phyloP scores from a whole-genome alignment of 1,140 invertebrate genomes.

The Drosophila lini region DNA sequence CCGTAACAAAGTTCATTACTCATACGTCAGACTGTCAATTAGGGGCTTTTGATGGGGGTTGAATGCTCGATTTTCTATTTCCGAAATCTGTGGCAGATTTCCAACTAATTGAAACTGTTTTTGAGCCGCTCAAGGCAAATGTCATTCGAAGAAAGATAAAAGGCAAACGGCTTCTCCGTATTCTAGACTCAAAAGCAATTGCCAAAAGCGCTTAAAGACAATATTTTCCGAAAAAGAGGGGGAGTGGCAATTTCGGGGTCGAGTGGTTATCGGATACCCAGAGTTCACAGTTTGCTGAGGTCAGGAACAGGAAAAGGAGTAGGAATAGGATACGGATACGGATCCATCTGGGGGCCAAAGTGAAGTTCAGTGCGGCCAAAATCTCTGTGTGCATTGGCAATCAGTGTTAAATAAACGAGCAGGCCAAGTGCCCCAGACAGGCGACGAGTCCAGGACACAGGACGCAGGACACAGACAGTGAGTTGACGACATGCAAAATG shows the following conservation, averaged over 20 bases:
- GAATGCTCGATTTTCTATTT: conserved; percentile 17
- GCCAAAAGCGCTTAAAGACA: conserved; percentile 56
- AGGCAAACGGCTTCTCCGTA: conserved; percentile 17
- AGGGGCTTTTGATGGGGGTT: conserved; percentile 32
- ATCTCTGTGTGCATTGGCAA: conserved; percentile 77
- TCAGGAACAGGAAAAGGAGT: conserved; percentile 6
- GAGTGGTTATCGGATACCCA: conserved; percentile 51
- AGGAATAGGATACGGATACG: conserved; percentile 10
- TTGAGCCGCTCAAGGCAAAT: conserved; percentile 17
- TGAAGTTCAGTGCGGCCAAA: conserved; percentile 46
- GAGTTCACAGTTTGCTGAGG: conserved; percentile 64
- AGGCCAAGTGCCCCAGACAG: conserved; percentile 36
- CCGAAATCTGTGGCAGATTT: conserved; percentile 29
- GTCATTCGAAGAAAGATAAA: conserved; percentile 30
- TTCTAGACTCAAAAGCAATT: conserved; percentile 20
- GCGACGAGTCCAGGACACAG: not conserved
- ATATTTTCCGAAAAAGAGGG: conserved; percentile 35
- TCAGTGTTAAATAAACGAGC: conserved; percentile 80
- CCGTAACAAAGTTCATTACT: conserved; percentile 37
- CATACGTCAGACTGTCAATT: conserved; percentile 41
- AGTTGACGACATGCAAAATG: conserved; percentile 64
- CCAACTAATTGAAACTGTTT: conserved; percentile 47
- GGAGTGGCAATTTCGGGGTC: conserved; percentile 20
- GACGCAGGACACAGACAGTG: conserved; percentile 16
- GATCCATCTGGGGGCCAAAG: conserved; percentile 6